phyloP scores from a whole-genome alignment of 2,797 vertebrate species.

The Paguma larvata region DNA sequence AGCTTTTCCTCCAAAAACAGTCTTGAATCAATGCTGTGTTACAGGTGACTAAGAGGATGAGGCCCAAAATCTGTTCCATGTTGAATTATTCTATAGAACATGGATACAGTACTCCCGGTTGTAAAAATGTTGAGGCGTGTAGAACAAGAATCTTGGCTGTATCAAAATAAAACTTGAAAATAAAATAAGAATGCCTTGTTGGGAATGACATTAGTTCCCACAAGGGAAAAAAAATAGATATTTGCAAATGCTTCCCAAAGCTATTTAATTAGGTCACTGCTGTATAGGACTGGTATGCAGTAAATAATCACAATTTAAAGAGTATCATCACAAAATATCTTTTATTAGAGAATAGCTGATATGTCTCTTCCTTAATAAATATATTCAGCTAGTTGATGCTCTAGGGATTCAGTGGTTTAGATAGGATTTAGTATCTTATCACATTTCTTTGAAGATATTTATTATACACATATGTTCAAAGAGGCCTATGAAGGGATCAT shows the following conservation, averaged over 20 bases:
- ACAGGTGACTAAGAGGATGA: not conserved
- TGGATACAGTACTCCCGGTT: not conserved
- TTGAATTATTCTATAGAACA: not conserved
- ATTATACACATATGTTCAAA: not conserved
- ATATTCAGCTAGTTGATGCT: not conserved
- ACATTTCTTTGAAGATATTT: not conserved
- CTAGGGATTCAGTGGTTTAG: not conserved
- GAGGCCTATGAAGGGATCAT: not conserved
- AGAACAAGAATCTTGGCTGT: not conserved
- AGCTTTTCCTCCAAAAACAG: constrained; percentile 12
- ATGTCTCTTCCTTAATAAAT: not conserved
- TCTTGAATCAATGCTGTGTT: not conserved
- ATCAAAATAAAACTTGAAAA: constrained; percentile 16
- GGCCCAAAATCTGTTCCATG: not conserved
- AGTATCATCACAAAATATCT: not conserved
- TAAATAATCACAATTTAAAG: not conserved
- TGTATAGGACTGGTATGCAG: not conserved
- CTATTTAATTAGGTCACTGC: not conserved
- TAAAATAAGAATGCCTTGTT: not conserved
- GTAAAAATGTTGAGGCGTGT: not conserved
- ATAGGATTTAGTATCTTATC: not conserved
- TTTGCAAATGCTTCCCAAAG: not conserved
- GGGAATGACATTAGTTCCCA: not conserved
- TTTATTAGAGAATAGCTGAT: not conserved
- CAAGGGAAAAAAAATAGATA: not conserved